Percentiles rank a stretch among this genome's conserved stretches.
phyloP scores from a whole-genome alignment of 2,113 vertebrate species.

The Cromileptes altivelis region DNA sequence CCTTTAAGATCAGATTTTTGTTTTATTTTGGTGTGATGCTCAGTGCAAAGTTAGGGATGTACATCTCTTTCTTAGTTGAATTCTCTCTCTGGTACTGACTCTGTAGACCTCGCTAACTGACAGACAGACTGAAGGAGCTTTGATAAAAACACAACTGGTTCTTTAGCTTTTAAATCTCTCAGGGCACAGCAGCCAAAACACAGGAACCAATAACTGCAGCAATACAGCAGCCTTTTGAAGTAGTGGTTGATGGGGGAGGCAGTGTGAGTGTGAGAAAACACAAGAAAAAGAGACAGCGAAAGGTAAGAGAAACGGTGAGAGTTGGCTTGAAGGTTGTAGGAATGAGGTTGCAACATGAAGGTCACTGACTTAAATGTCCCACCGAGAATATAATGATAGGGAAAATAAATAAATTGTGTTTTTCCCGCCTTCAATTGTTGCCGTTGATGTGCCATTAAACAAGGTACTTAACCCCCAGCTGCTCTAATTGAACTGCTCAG shows the following conservation, averaged over 20 bases:
- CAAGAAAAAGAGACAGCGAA: constrained; percentile 6
- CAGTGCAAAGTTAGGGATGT: constrained; percentile 41
- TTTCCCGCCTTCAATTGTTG: constrained; percentile 23
- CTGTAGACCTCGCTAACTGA: constrained; percentile 62
- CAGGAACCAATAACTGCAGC: constrained; percentile 72
- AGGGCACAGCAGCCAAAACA: constrained; percentile 70
- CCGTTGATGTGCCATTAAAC: constrained; percentile 62
- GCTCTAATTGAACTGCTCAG: constrained; percentile 62
- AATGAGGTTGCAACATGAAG: constrained; percentile 42
- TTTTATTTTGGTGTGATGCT: constrained; percentile 39
- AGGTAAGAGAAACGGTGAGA: constrained; percentile 30
- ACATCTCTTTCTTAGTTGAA: constrained; percentile 54
- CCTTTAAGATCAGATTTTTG: constrained; percentile 28
- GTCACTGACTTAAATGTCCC: constrained; percentile 43
- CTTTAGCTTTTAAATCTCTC: constrained; percentile 74
- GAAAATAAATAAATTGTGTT: constrained; percentile 64
- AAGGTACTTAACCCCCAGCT: constrained; percentile 59
- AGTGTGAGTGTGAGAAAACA: constrained; percentile 9
- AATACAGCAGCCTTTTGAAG: constrained; percentile 72
- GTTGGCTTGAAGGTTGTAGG: constrained; percentile 19
- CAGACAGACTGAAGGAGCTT: constrained; percentile 65
- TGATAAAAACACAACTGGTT: constrained; percentile 75
- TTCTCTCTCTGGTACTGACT: constrained; percentile 58
- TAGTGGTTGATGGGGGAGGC: constrained; percentile 42
- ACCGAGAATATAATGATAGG: constrained; percentile 45